These are phyloP conservation scores for Galemys pyrenaicus DNA, from an alignment of 2,113 vertebrate species.

Conservation along the genomic window DNA sequence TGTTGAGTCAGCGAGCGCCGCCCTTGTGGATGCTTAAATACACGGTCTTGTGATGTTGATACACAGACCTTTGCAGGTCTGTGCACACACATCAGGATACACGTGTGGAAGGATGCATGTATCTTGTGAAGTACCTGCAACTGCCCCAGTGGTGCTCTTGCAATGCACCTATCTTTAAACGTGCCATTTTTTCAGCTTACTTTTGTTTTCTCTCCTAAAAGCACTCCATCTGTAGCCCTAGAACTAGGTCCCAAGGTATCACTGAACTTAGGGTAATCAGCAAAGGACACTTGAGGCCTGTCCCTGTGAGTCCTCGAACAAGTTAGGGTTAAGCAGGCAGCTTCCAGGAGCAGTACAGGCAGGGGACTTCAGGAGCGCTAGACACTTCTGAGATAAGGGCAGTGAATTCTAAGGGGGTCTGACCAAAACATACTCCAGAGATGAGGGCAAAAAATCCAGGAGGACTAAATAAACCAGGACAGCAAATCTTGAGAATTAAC, in stretches of 20 bases:
- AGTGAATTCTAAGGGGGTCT: no score
- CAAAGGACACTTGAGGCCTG: not conserved
- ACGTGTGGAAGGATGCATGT: not conserved
- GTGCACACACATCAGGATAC: not conserved
- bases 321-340: no score
- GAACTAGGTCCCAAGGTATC: no score
- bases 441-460: no score
- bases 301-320: no score
- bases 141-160: not conserved
- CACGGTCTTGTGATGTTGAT: not conserved
- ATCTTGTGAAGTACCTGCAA: not conserved
- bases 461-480: no score
- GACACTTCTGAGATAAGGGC: no score
- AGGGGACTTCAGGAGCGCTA: no score
- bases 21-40: not conserved
- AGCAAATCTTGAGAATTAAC: no score
- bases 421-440: no score
- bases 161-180: not conserved
- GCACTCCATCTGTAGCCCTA: not conserved
- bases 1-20: not conserved
- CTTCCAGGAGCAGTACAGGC: no score
- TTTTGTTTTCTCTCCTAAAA: not conserved
- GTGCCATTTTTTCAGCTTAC: not conserved
- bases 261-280: not conserved
- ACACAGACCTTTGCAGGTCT: not conserved